Percentiles rank a stretch among this genome's conserved stretches.
Conservation (phyloP, 2,113 vertebrate species). For the Seriola dumerili region DNA sequence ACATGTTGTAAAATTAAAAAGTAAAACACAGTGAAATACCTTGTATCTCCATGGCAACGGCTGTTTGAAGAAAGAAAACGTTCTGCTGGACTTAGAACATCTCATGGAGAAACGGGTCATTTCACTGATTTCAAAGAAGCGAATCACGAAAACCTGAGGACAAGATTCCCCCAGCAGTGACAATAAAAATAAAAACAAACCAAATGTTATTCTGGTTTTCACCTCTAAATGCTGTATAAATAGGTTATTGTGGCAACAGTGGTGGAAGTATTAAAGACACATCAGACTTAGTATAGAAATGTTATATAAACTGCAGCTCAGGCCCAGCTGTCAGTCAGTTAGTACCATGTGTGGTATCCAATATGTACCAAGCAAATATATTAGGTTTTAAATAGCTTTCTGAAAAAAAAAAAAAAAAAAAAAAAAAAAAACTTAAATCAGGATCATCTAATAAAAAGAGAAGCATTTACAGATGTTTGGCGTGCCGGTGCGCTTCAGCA, state of each 20-base stretch:
- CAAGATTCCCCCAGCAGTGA: not conserved
- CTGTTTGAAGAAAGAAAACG: not conserved
- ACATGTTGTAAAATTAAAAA: not conserved
- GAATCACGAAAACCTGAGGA: too few species aligned
- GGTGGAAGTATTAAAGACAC: not conserved
- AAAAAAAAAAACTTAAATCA: not conserved
- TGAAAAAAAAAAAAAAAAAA: conserved; percentile 38
- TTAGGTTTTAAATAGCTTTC: conserved; percentile 79
- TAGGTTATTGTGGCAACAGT: not conserved
- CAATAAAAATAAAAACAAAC: not conserved
- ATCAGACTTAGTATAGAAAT: not conserved
- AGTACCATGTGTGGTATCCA: conserved; percentile 26
- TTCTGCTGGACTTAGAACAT: too few species aligned
- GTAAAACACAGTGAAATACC: not conserved
- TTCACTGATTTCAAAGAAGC: too few species aligned
- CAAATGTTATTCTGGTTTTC: not conserved
- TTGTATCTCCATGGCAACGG: not conserved
- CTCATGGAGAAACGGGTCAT: not conserved
- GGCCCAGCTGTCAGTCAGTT: conserved; percentile 4
- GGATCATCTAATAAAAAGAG: not conserved
- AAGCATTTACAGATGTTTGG: conserved; percentile 46
- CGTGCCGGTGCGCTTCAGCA: conserved; percentile 46
- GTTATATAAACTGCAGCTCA: conserved; percentile 27
- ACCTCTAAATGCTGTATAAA: not conserved
- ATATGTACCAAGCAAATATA: conserved; percentile 77